Conservation (phyloP, 2,888 invertebrate genomes). For the Volucella inflata region DNA sequence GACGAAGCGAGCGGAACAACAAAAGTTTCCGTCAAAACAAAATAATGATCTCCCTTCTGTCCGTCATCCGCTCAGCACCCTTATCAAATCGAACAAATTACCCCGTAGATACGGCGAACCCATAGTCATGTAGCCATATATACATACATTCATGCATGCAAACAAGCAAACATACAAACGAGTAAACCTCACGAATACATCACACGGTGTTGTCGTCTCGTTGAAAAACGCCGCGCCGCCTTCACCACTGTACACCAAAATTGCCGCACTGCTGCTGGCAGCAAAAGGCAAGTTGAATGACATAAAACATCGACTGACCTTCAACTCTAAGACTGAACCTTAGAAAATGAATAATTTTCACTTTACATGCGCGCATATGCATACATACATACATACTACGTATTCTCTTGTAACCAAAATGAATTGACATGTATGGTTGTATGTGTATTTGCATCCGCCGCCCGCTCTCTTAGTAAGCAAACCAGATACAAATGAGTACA, state of each 20-base stretch:
- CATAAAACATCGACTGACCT: slow-evolving; percentile 84
- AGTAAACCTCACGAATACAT: slow-evolving; percentile 45
- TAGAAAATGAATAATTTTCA: slow-evolving; percentile 83
- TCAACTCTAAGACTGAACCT: slow-evolving; percentile 84
- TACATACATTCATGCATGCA: background rate
- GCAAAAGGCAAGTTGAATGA: slow-evolving; percentile 82
- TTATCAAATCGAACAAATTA: slow-evolving; percentile 67
- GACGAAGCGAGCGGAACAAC: slow-evolving; percentile 48
- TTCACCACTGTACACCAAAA: slow-evolving; percentile 13
- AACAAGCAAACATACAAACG: slow-evolving; percentile 31
- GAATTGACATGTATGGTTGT: slow-evolving; percentile 24
- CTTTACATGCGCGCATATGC: slow-evolving; percentile 75
- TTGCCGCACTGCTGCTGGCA: slow-evolving; percentile 43
- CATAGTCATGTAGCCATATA: slow-evolving; percentile 20
- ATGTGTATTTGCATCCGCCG: slow-evolving; percentile 62
- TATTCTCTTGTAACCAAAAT: slow-evolving; percentile 24
- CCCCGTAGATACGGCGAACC: slow-evolving; percentile 41
- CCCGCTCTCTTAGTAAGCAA: slow-evolving; percentile 32
- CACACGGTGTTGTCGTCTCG: slow-evolving; percentile 46
- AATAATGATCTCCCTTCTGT: slow-evolving; percentile 46
- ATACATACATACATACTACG: too few species aligned
- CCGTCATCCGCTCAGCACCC: slow-evolving; percentile 5
- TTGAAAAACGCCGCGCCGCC: slow-evolving; percentile 27
- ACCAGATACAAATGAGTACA: background rate
- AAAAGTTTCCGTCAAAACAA: slow-evolving; percentile 74